Percentiles rank a stretch among this genome's conserved stretches.
Evolutionary conservation across 1,140 invertebrate genomes (phyloP).

Genomic region (Panagrolaimus sp.): DNA sequence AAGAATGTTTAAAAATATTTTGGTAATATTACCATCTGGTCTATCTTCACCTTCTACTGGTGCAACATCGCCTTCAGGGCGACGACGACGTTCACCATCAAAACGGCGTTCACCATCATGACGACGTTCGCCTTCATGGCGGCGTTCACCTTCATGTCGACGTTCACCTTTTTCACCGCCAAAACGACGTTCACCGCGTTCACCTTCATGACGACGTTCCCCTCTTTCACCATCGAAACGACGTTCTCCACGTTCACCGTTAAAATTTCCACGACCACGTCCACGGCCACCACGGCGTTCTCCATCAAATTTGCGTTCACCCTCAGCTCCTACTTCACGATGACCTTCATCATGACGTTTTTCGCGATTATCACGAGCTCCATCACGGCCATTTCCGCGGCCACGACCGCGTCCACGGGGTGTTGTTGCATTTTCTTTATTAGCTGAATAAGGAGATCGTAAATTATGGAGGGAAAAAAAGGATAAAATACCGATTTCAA

Average conservation of each 20-base stretch:
- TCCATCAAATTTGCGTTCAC: not conserved
- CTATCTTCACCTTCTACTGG: not conserved
- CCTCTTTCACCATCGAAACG: not conserved
- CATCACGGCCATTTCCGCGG: not conserved
- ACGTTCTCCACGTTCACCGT: not conserved
- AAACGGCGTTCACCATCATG: constrained; percentile 12
- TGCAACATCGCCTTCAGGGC: not conserved
- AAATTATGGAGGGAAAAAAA: too few species aligned
- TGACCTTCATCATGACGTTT: not conserved
- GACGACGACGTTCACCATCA: not conserved
- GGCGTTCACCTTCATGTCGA: not conserved
- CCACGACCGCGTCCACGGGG: not conserved
- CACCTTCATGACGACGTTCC: not conserved
- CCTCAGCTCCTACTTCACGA: not conserved
- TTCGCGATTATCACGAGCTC: not conserved
- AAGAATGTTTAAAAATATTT: not conserved
- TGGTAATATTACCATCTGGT: not conserved
- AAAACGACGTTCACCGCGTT: not conserved
- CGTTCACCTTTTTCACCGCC: not conserved
- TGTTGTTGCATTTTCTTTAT: not conserved
- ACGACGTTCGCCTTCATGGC: not conserved
- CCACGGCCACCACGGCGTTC: constrained; percentile 14
- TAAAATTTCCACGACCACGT: not conserved
- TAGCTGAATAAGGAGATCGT: not conserved
- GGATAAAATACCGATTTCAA: too few species aligned